Evolutionary conservation across 2,888 invertebrate genomes (phyloP), one percentile per base, ranked within the genome.

Genomic region (Trachelus troglodyta): DNA sequence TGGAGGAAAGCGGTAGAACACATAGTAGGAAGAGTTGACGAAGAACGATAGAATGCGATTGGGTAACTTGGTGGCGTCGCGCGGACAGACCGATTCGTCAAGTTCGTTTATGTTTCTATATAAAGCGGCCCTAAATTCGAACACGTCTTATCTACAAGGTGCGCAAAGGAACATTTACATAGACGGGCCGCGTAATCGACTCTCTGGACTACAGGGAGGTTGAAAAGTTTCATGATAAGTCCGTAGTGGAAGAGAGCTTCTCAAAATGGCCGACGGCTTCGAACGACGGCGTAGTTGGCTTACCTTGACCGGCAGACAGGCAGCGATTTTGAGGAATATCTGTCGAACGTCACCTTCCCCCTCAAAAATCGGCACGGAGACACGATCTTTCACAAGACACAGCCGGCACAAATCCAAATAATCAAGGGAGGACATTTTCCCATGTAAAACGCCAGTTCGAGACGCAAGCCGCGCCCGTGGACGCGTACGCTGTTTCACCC

Each of bases 281-380:
- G 79, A 34, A 76, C 80, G 76, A 84, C 87, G 89, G 87, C 88
- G 89, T 87, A 87, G 87, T 87, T 84, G 81, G 85, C 91, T 91
- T 94, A 95, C 95, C 95, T 95, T 95, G 90, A 95, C 94, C 90
- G 95, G 95, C 90, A 95, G 93, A 91, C 95, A 95, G 85, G 95
- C 92, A 81, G 94, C 94, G 92, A 95, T 95, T 93, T 95, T 95
- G 83, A 94, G 90, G 89, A 94, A 95, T 85, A 95, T 93, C 87
- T 93, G 92, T 85, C 92, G 90, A 81, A 92, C 91, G 83, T 95
- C 94, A 87, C 94, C 94, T 87, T 94, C 94, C 84, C 94, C 95
- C 84, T 94, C 95, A 89, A 95, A 95, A 90, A 95, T 95, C 86
- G 94, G 92, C 88, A 95, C 94, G 88, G 94, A 94, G 75, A 95